A percentile compares a stretch with the other conserved stretches of the same genome.
Evolutionary conservation across 2,113 vertebrate species (phyloP).

Genomic region (Pao palembangensis): DNA sequence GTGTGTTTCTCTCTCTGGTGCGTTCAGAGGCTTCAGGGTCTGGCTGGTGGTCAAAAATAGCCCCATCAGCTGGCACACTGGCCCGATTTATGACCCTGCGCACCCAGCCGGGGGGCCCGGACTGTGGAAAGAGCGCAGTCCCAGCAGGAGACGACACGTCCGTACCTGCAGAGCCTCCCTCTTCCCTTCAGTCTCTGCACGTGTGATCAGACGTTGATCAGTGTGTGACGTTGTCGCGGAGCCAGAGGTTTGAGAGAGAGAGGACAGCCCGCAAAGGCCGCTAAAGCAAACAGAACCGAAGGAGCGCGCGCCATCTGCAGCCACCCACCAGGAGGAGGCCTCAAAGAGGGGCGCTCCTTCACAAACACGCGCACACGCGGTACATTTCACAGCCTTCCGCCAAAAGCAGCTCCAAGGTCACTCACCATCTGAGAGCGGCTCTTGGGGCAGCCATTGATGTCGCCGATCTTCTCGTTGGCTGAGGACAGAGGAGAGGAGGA

Average conservation of each 20-base stretch:
- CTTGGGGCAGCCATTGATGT: constrained; percentile 97
- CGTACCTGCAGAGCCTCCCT: not conserved
- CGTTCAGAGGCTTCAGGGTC: constrained; percentile 42
- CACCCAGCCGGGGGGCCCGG: constrained; percentile 39
- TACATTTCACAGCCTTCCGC: constrained; percentile 18
- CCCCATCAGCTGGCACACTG: constrained; percentile 68
- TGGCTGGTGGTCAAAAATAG: constrained; percentile 65
- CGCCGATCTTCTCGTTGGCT: constrained; percentile 99
- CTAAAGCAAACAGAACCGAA: constrained; percentile 63
- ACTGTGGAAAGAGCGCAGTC: too few relatives aligned
- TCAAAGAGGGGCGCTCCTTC: constrained; percentile 21
- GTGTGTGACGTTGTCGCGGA: constrained; percentile 45
- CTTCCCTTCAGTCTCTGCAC: not conserved
- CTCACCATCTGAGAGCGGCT: constrained; percentile 98
- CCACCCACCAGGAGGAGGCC: constrained; percentile 26
- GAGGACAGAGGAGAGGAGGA: constrained; percentile 59
- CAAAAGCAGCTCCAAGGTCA: constrained; percentile 47
- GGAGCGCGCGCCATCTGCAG: constrained; percentile 33
- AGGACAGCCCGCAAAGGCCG: constrained; percentile 36
- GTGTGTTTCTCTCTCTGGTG: constrained; percentile 27
- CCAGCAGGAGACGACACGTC: too few relatives aligned
- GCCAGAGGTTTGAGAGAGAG: constrained; percentile 41
- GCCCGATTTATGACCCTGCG: constrained; percentile 58
- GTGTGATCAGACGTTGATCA: constrained; percentile 49
- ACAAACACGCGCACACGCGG: constrained; percentile 12